phyloP scores from a whole-genome alignment of 2,888 invertebrate species.

The Apotomis betuletana region DNA sequence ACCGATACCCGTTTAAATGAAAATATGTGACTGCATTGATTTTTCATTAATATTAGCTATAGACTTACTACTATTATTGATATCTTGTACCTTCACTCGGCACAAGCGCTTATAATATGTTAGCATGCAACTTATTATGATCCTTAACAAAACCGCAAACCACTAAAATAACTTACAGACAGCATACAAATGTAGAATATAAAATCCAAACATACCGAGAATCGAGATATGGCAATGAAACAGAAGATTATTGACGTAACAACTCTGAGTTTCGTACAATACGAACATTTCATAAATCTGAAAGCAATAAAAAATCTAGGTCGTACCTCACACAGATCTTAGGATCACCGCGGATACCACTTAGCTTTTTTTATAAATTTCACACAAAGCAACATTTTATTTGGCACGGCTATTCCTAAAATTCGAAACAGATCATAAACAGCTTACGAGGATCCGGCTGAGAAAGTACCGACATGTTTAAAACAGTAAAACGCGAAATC shows the following conservation, averaged over 20 bases:
- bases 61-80: no score
- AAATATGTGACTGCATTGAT: neutral
- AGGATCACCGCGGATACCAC: slow-evolving; percentile 3
- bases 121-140: no score
- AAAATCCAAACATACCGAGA: neutral
- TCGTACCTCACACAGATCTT: neutral
- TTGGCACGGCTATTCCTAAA: slow-evolving; percentile 25
- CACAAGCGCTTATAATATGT: no score
- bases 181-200: no score
- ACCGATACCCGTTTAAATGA: no score
- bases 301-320: slow-evolving; percentile 1
- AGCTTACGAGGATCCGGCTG: slow-evolving; percentile 47
- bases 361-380: slow-evolving; percentile 24
- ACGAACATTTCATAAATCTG: neutral
- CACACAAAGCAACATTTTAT: slow-evolving; percentile 24
- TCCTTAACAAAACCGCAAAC: no score
- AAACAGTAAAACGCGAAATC: slow-evolving; percentile 42
- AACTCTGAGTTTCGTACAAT: neutral
- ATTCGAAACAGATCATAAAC: slow-evolving; percentile 46
- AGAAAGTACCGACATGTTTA: slow-evolving; percentile 52
- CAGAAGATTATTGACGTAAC: neutral
- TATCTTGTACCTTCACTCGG: no score
- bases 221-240: neutral
- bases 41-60: no score
- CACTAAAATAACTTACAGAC: no score